A percentile compares a stretch with the other conserved stretches of the same genome.
Conservation (phyloP, 2,888 invertebrate species). For the Mayetiola destructor region DNA sequence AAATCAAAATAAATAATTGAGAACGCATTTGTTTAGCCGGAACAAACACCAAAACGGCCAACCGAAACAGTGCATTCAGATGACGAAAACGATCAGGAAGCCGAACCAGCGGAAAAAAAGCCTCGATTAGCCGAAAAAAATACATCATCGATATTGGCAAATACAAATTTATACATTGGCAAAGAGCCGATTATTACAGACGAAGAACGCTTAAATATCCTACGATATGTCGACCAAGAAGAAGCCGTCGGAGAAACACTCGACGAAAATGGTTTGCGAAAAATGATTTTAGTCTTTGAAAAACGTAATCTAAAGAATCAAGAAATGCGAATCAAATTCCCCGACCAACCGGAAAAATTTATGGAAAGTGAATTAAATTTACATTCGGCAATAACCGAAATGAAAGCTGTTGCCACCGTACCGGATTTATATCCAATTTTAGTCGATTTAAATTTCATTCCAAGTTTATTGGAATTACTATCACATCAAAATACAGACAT, state of each 20-base stretch:
- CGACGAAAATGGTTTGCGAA: constrained; percentile 77
- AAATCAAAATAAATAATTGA: constrained; percentile 3
- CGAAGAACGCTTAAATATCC: constrained; percentile 63
- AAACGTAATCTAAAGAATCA: constrained; percentile 87
- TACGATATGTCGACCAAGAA: constrained; percentile 71
- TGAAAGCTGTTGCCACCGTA: constrained; percentile 87
- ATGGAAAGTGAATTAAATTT: constrained; percentile 95
- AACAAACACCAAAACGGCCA: constrained; percentile 62
- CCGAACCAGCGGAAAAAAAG: constrained; percentile 46
- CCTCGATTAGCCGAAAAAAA: constrained; percentile 39
- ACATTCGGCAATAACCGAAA: constrained; percentile 71
- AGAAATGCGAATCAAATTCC: constrained; percentile 96
- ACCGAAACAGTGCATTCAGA: constrained; percentile 41
- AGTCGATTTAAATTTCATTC: constrained; percentile 76
- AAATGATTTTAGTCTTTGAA: constrained; percentile 82
- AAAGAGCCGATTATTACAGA: constrained; percentile 50
- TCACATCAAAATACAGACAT: constrained; percentile 86
- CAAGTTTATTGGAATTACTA: constrained; percentile 79
- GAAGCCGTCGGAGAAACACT: constrained; percentile 74
- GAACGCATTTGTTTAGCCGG: constrained; percentile 43
- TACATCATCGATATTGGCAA: constrained; percentile 30
- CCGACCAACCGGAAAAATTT: constrained; percentile 93
- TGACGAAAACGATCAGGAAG: constrained; percentile 50
- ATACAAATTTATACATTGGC: constrained; percentile 31
- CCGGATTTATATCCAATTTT: constrained; percentile 88